Evolutionary conservation across 2,888 invertebrate species (phyloP).

Genomic region (Conchocele bisecta): DNA sequence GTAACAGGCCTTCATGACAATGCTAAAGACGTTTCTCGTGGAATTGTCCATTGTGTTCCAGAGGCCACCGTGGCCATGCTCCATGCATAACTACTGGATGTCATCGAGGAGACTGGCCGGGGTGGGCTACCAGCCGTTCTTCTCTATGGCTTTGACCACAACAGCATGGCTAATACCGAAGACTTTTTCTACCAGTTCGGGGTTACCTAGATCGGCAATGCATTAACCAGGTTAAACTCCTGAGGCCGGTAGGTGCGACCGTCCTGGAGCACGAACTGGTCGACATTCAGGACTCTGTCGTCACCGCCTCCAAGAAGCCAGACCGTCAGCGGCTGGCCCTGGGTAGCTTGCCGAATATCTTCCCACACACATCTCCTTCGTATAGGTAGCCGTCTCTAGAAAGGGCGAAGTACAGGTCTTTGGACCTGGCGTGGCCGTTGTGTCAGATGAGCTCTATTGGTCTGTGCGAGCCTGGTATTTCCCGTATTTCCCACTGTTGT

Average conservation of each 20-base stretch:
- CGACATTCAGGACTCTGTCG: constrained; percentile 5
- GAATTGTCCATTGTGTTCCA: constrained; percentile 1
- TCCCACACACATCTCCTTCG: constrained; percentile 38
- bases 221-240: neutral
- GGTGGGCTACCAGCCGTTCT: constrained; percentile 20
- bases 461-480: constrained; percentile 14
- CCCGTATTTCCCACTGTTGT: neutral
- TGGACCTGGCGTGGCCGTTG: constrained; percentile 45
- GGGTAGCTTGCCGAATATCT: constrained; percentile 24
- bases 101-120: constrained; percentile 14
- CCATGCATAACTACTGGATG: constrained; percentile 12
- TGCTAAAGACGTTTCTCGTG: neutral
- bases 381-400: neutral
- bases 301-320: constrained; percentile 24
- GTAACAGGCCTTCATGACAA: no score
- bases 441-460: constrained; percentile 30
- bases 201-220: neutral
- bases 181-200: neutral
- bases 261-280: constrained; percentile 43
- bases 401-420: constrained; percentile 11
- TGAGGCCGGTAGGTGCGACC: neutral
- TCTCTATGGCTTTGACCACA: neutral
- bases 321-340: constrained; percentile 19
- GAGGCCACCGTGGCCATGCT: constrained; percentile 18
- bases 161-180: neutral